phyloP scores from a whole-genome alignment of 1,140 invertebrate species.

The Caenorhabditis latens region DNA sequence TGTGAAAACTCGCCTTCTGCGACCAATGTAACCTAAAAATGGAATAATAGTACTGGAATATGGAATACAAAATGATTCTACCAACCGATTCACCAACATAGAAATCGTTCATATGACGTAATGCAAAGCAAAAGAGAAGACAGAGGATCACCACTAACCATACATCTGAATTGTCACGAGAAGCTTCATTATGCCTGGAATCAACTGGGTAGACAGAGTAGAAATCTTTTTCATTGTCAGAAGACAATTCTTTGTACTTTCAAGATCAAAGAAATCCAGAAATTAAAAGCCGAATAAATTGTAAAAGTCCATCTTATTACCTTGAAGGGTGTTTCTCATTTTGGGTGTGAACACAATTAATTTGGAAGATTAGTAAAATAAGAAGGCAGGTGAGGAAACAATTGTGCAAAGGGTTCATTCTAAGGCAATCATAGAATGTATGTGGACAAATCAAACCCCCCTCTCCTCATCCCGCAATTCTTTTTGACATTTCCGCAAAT shows the following conservation, averaged over 20 bases:
- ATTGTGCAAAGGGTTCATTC: background rate
- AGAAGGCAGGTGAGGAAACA: conserved; percentile 7
- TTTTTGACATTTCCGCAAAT: conserved; percentile 35
- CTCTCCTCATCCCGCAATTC: background rate
- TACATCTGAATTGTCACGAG: conserved; percentile 50
- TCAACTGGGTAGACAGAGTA: too few species aligned
- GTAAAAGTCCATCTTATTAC: background rate
- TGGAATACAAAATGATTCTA: background rate
- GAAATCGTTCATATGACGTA: conserved; percentile 67
- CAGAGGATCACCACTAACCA: conserved; percentile 59
- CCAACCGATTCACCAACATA: conserved; percentile 65
- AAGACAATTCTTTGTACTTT: background rate
- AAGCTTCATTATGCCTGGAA: conserved; percentile 38
- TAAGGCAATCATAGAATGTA: background rate
- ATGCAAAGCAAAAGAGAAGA: conserved; percentile 61
- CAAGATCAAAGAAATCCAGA: too few species aligned
- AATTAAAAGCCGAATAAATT: background rate
- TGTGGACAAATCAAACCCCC: background rate
- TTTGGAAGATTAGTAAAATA: conserved; percentile 2
- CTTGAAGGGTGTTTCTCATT: conserved; percentile 12
- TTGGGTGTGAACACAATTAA: background rate
- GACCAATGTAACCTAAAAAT: conserved; percentile 63
- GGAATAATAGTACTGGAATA: background rate
- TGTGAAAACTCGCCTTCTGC: conserved; percentile 65
- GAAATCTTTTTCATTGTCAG: background rate